Evolutionary conservation across 1,140 invertebrate genomes (phyloP), one percentile per base, ranked within the genome.

Genomic region (Apolygus lucorum): DNA sequence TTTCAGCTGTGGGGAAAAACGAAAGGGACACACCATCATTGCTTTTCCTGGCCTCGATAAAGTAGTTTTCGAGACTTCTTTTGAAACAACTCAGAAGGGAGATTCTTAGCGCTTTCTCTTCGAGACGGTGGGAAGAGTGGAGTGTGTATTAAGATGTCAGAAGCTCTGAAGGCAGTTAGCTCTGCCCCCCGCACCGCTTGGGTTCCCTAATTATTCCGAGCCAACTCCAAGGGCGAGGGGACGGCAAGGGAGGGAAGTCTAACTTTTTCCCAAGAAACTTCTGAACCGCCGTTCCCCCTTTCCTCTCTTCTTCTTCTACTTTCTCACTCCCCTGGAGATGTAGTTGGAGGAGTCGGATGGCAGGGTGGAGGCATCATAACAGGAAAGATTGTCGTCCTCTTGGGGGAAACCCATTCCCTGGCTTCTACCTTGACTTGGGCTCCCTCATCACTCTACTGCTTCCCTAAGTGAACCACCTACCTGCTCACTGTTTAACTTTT

Each of bases 321-420:
- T 59, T 52, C 27, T 52, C 42, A 1, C 8, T 26, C 49, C 13
- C 26, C 26, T 25, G 34, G 66, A 42, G 34, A 59, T 59, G 42
- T 24, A 59, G 49, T 26, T 22, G 25, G 24, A 42, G 34, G 17
- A 52, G 25, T 13, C 14, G 66, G 66, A 13, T 11, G 63, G 13
- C 14, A 25, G 17, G 67, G 67, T 13, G 21, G 67, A 59, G 54
- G 54, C 67, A 59, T 52, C 67, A 59, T 52, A 59, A 59, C 42
- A 17, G 67, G 67, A 25, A 59, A 68, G 67, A 68, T 68, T 52
- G 67, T 52, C 49, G 42, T 59, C 67, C 49, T 34, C 67, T 68
- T 34, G 34, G 67, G 67, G 67, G 26, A 68, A 59, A 59, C 4
- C 54, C 54, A 59, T 59, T 24, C 54, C 34, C 34, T 4, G 34